Base-by-base conservation (phyloP, 2,113 vertebrate species). In the Gracilinanus agilis region DNA sequence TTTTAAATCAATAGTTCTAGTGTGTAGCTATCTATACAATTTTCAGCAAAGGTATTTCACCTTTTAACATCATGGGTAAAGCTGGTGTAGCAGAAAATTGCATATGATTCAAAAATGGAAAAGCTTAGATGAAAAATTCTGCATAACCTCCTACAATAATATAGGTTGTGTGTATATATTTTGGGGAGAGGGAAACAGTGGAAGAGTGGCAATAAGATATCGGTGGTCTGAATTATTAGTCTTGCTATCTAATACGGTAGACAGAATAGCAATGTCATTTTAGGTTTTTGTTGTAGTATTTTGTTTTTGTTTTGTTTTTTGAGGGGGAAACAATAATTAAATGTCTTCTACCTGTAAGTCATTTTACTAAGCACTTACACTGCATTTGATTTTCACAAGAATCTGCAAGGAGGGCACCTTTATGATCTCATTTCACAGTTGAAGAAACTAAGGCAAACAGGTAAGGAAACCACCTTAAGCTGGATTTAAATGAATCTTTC, bases 1-100 rank as follows among this genome's bases (percentile, higher is more conserved):
- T 96, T 98, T 97, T 96, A 97, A 98, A 96, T 97, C 97, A 97
- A 95, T 97, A 96, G 54, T 96, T 96, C 90, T 94, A 94, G 56
- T 90, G 40, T 67, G 91, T 83, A 93, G 44, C 95, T 97, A 96
- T n/a, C 95, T 96, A 94, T 54, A 95, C 90, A 96, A 49, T 93
- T 97, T 97, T 97, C 96, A 93, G 90, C 89, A 94, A 95, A 90
- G 93, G 19, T 94, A 93, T 96, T 97, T 96, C 97, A 97, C 90
- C 89, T 97, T 98, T 95, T 94, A 96, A 89, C 53, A 29, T 95
- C 93, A 53, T 93, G 61, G 90, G n/a, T 96, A 94, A 93, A 97
- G 29, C 34, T 96, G 24, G 90, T 98, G 75, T 96, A 97, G 94
- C 97, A 98, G 96, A 97, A 98, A 97, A 97, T 97, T 97, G 91